These are phyloP conservation scores for Balaenoptera acutorostrata DNA, from an alignment of 2,113 vertebrate species.

Conservation along the genomic window DNA sequence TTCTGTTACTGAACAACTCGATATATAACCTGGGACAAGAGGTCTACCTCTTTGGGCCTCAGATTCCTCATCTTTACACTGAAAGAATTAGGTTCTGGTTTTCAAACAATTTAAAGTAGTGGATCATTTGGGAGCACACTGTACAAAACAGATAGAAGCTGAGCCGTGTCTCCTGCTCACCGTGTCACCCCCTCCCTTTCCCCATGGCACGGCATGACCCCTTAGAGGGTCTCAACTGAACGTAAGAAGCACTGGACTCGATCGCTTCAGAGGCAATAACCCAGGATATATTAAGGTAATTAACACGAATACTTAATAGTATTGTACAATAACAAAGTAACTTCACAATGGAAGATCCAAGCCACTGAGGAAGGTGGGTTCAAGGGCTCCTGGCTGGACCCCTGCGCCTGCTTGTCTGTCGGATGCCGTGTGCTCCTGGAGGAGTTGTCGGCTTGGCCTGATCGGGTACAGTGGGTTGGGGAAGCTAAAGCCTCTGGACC, in stretches of 20 bases:
- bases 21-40: background rate
- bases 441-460: background rate
- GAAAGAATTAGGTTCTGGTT: background rate
- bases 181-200: background rate
- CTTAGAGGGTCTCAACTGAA: background rate
- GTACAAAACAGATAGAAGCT: background rate
- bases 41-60: background rate
- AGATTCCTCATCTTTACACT: background rate
- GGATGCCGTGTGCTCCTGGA: slow-evolving; percentile 16
- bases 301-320: background rate
- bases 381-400: background rate
- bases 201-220: background rate
- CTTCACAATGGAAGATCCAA: background rate
- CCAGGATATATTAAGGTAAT: background rate
- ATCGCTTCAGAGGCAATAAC: background rate
- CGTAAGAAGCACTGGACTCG: background rate
- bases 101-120: background rate
- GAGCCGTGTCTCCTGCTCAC: background rate
- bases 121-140: background rate
- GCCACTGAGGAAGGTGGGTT: background rate
- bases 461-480: slow-evolving; percentile 48
- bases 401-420: background rate
- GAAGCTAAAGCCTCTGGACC: slow-evolving; percentile 59
- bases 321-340: background rate
- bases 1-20: background rate